Percentiles rank a stretch among this genome's conserved stretches.
phyloP scores from a whole-genome alignment of 2,797 vertebrate genomes.

The Enteromius viviparus region DNA sequence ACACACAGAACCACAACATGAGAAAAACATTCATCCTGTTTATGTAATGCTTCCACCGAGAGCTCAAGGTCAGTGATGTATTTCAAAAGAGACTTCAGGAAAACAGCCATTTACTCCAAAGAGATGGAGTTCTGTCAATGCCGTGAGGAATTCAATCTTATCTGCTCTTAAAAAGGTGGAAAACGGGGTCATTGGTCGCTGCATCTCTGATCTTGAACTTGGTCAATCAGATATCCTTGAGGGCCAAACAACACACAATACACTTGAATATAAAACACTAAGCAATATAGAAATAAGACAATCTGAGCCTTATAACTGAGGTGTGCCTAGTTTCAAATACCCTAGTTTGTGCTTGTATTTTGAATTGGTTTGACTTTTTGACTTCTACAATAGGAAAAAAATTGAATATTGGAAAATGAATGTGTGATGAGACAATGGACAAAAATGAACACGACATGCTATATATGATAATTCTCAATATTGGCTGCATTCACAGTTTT shows the following conservation, averaged over 20 bases:
- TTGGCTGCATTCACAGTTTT: not conserved
- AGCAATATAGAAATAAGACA: not conserved
- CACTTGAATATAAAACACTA: not conserved
- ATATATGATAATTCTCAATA: not conserved
- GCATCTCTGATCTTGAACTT: conserved; percentile 21
- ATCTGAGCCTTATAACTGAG: not conserved
- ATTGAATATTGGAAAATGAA: not conserved
- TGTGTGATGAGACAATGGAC: not conserved
- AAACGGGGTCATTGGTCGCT: conserved; percentile 12
- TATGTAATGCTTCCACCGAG: conserved; percentile 5
- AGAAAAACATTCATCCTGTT: conserved; percentile 13
- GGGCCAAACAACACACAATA: not conserved
- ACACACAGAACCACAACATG: not conserved
- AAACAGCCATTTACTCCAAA: conserved; percentile 15
- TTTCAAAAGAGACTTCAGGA: conserved; percentile 44
- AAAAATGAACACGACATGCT: not conserved
- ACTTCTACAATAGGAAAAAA: not conserved
- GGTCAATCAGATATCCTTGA: conserved; percentile 9
- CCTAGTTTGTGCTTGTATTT: not conserved
- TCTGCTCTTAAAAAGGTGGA: conserved; percentile 19
- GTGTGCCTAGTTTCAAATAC: not conserved
- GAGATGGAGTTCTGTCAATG: conserved; percentile 15
- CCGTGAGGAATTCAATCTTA: conserved; percentile 6
- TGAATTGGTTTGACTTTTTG: not conserved
- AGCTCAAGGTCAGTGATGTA: conserved; percentile 30